Evolutionary conservation across 2,113 vertebrate species (phyloP).

Genomic region (Prolemur simus): DNA sequence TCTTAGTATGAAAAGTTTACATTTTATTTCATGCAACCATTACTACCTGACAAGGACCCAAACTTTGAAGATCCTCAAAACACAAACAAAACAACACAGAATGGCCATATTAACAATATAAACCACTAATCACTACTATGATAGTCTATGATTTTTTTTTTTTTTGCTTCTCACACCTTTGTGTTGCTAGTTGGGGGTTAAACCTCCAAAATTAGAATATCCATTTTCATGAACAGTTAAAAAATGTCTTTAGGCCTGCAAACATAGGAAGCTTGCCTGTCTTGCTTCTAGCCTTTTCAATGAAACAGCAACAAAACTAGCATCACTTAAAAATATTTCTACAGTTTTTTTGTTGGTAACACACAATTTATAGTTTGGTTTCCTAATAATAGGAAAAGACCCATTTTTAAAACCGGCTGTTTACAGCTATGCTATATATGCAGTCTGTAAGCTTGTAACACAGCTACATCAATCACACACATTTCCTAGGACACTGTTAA

Average conservation of each 20-base stretch:
- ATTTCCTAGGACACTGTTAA: neutral
- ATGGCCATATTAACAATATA: neutral
- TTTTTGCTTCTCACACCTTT: neutral
- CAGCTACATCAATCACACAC: neutral
- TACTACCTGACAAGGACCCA: neutral
- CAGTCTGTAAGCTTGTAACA: neutral
- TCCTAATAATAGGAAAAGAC: neutral
- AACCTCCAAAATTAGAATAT: neutral
- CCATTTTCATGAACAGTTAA: neutral
- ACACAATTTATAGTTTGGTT: neutral
- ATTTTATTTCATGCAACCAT: conserved; percentile 31
- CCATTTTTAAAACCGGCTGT: neutral
- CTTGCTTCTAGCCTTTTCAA: neutral
- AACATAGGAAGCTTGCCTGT: neutral
- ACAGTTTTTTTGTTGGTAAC: neutral
- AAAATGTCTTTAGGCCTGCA: neutral
- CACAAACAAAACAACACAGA: neutral
- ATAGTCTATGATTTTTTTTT: neutral
- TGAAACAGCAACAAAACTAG: neutral
- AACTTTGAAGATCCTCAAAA: neutral
- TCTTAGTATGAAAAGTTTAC: neutral
- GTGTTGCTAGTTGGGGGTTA: neutral
- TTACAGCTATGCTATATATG: neutral
- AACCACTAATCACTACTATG: neutral
- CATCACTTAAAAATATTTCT: neutral